These are phyloP conservation scores for Cheilosia soror DNA, from an alignment of 2,888 invertebrate species.

Conservation along the genomic window DNA sequence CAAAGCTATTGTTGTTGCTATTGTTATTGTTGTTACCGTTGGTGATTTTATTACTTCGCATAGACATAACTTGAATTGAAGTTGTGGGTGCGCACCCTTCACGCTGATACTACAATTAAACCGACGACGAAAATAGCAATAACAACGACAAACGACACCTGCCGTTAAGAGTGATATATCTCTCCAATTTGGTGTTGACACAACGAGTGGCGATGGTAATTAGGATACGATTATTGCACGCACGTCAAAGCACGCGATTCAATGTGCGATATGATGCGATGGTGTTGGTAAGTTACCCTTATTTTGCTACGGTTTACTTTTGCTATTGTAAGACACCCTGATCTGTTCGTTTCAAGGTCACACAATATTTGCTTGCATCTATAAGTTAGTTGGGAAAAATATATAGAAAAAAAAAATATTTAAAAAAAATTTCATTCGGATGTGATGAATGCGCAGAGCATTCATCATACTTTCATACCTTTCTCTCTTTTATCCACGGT, in stretches of 20 bases:
- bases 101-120: conserved; percentile 23
- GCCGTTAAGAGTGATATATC: background rate
- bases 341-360: conserved; percentile 2
- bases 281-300: background rate
- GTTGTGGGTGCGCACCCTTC: background rate
- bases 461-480: conserved; percentile 54
- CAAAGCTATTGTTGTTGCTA: conserved; percentile 78
- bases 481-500: conserved; percentile 9
- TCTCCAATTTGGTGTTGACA: conserved; percentile 24
- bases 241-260: conserved; percentile 57
- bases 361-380: conserved; percentile 38
- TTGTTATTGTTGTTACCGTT: conserved; percentile 77
- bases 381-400: background rate
- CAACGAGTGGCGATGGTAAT: conserved; percentile 46
- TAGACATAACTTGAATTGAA: conserved; percentile 79
- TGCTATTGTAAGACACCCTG: background rate
- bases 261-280: background rate
- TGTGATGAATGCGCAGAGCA: conserved; percentile 36
- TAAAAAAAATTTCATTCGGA: conserved; percentile 41
- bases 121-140: background rate
- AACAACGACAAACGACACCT: too few relatives aligned
- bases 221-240: conserved; percentile 35
- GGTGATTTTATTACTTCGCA: conserved; percentile 82
- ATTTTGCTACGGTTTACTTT: background rate
- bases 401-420: conserved; percentile 25